Percentiles rank a stretch among this genome's conserved stretches.
Conservation (phyloP, 2,113 vertebrate species). For the Xenus cinereus region DNA sequence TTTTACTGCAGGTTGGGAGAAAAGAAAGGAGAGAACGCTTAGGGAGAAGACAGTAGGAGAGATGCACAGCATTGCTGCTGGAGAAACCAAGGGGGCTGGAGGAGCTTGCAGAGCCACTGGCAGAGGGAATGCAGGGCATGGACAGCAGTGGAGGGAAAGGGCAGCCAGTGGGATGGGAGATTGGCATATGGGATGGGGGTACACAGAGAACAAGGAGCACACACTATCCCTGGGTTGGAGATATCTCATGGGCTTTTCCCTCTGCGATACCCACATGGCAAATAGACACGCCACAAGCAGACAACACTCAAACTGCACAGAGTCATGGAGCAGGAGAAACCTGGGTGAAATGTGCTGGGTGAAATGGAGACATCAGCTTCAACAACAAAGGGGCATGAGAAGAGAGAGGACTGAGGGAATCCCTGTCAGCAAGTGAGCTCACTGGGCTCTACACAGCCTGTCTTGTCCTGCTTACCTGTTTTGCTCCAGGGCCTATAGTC, state of each 20-base stretch:
- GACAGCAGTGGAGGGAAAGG: background rate
- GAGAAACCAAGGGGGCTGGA: background rate
- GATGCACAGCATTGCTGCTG: background rate
- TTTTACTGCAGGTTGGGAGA: background rate
- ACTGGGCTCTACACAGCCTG: background rate
- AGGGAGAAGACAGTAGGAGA: background rate
- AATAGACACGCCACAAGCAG: background rate
- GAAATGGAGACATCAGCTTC: background rate
- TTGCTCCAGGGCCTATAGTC: background rate
- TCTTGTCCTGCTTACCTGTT: background rate
- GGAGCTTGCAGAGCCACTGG: background rate
- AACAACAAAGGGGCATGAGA: background rate
- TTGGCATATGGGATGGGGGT: background rate
- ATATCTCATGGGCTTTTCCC: background rate
- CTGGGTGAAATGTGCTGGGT: background rate
- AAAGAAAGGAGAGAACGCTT: background rate
- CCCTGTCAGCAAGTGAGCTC: background rate
- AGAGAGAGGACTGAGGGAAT: background rate
- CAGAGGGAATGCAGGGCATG: background rate
- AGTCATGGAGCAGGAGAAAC: background rate
- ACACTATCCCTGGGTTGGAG: background rate
- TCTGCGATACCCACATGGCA: background rate
- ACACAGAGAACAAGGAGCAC: background rate
- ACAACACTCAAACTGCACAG: background rate
- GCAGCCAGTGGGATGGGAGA: accelerated